Evolutionary conservation across 2,888 invertebrate species (phyloP).

Genomic region (Agonum fuliginosum): DNA sequence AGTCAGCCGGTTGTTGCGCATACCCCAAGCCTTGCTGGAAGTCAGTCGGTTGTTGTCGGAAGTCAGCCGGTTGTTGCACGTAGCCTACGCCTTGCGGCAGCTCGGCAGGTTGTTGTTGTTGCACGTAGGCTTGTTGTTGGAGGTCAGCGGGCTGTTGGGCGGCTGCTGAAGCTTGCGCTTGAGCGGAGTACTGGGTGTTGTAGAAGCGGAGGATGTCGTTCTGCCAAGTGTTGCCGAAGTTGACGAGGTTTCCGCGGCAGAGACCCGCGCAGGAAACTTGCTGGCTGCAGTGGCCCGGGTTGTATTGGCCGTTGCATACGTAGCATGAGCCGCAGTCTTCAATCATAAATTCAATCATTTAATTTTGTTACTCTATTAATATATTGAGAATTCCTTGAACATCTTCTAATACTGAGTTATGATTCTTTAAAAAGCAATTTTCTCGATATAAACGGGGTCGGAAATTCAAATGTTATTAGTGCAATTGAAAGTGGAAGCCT

Average conservation of each 20-base stretch:
- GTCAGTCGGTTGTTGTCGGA: slow-evolving; percentile 69
- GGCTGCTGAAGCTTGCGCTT: not conserved
- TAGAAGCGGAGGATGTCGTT: slow-evolving; percentile 18
- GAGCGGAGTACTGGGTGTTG: not conserved
- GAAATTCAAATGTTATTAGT: too few relatives aligned
- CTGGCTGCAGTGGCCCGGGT: slow-evolving; percentile 45
- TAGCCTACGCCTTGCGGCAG: not conserved
- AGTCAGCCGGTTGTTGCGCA: slow-evolving; percentile 67
- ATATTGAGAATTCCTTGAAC: too few relatives aligned
- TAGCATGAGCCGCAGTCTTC: slow-evolving; percentile 62
- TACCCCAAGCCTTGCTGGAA: slow-evolving; percentile 60
- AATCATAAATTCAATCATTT: slow-evolving; percentile 51
- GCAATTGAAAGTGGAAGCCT: too few relatives aligned
- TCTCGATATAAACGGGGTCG: too few relatives aligned
- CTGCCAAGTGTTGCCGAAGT: not conserved
- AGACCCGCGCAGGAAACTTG: not conserved
- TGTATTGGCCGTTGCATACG: slow-evolving; percentile 57
- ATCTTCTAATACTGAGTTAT: too few relatives aligned
- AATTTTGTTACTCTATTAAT: too few relatives aligned
- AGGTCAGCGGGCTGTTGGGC: not conserved
- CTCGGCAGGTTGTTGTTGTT: slow-evolving; percentile 62
- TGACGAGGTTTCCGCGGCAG: slow-evolving; percentile 17
- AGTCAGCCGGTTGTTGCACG: slow-evolving; percentile 61
- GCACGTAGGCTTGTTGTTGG: not conserved
- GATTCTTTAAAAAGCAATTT: too few relatives aligned